Conservation (phyloP, 2,888 invertebrate genomes). For the Toxonevra muliebris region DNA sequence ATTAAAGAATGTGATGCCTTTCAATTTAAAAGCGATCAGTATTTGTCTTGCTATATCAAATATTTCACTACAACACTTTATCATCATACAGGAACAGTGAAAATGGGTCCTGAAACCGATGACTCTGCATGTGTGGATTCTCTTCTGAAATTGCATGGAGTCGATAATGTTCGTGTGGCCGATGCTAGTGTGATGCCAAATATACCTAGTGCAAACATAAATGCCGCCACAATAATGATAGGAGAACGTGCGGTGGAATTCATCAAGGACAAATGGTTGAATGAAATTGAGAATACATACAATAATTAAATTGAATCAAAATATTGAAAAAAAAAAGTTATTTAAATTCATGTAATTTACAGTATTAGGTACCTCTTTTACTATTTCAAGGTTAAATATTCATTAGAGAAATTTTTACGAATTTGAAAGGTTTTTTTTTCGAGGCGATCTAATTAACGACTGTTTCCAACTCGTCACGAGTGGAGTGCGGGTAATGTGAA, state of each 20-base stretch:
- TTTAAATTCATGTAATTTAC: too few species aligned
- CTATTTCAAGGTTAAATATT: too few species aligned
- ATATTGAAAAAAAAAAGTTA: conserved; percentile 6
- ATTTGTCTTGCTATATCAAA: conserved; percentile 74
- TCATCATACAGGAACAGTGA: conserved; percentile 74
- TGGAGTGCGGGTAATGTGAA: too few species aligned
- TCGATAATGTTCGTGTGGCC: conserved; percentile 73
- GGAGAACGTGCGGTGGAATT: conserved; percentile 80
- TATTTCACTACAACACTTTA: conserved; percentile 74
- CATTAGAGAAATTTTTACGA: too few species aligned
- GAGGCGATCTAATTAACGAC: too few species aligned
- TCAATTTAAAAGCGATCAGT: conserved; percentile 59
- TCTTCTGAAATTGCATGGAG: conserved; percentile 71
- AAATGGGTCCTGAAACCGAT: conserved; percentile 73
- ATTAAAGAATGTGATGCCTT: conserved; percentile 48
- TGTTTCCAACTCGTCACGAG: too few species aligned
- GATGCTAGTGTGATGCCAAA: conserved; percentile 82
- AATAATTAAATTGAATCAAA: not conserved
- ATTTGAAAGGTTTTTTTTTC: too few species aligned
- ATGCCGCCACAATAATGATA: conserved; percentile 85
- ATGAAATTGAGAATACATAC: not conserved
- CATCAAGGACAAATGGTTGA: conserved; percentile 46
- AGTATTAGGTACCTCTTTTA: too few species aligned
- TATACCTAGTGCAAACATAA: conserved; percentile 80
- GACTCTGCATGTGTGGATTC: conserved; percentile 74